Percentiles rank a stretch among this genome's conserved stretches.
Evolutionary conservation across 1,140 invertebrate genomes (phyloP).

Genomic region (Scaptomyza graminum): DNA sequence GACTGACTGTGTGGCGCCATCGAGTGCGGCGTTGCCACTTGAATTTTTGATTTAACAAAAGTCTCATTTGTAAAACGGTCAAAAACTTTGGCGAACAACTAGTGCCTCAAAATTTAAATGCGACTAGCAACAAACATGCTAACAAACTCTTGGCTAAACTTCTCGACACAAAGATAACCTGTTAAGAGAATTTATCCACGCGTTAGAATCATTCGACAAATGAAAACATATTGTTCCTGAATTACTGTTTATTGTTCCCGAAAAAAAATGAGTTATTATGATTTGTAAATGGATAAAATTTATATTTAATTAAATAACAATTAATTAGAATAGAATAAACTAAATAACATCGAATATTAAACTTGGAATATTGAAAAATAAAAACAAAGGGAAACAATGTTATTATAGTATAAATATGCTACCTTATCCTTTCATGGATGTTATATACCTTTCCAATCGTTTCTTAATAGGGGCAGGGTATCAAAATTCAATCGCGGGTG

Average conservation of each 20-base stretch:
- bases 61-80: conserved; percentile 75
- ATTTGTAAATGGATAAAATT: not conserved
- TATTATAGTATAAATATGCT: too few species aligned
- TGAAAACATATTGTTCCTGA: too few species aligned
- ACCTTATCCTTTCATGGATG: not conserved
- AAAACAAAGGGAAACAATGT: too few species aligned
- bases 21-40: conserved; percentile 79
- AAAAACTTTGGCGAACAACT: conserved; percentile 23
- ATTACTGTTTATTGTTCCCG: too few species aligned
- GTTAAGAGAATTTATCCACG: not conserved
- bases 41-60: conserved; percentile 82
- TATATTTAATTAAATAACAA: too few species aligned
- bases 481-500: not conserved
- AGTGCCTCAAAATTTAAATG: conserved; percentile 66
- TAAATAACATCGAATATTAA: too few species aligned
- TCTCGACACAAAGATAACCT: not conserved
- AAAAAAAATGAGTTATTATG: too few species aligned
- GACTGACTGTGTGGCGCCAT: conserved; percentile 61
- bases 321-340: too few species aligned
- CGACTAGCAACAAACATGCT: conserved; percentile 11
- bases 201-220: not conserved
- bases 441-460: not conserved
- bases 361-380: too few species aligned
- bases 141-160: not conserved
- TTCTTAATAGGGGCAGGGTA: conserved; percentile 1